Base-by-base conservation (phyloP, 2,888 invertebrate genomes). In the Agrilus biguttatus region DNA sequence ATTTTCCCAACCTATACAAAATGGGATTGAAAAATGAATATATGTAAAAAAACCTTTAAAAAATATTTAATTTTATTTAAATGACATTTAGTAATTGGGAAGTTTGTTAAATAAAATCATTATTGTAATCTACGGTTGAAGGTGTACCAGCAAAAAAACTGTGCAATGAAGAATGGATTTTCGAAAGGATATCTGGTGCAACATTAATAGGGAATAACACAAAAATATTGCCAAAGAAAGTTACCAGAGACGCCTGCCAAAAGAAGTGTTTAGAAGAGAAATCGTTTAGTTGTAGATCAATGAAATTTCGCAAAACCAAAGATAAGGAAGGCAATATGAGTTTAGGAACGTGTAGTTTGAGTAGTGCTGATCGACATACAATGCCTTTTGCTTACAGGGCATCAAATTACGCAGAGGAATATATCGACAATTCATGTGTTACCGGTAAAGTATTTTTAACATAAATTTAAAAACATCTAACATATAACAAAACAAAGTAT, bases 391-490 rank as follows among this genome's bases (percentile, higher is more conserved):
- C 84, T 3, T 90, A 83, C 63, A 71, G 84, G 35, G 81, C 80
- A 5, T 78, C 83, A 2, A 77, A 77, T 56, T 78, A 77, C 54
- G 77, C 80, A 52, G 82, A 86, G 28, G 83, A 86, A 55, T 90
- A 90, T 61, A 75, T 89, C 53, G 87, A 88, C 62, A 86, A 83
- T 64, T 81, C 87, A 57, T 90, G 90, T 64, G 68, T 73, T 49
- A 75, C 77, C 73, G 52, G 50, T 51, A 47, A 41, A 19, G 14
- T 8, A 35, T 23, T 14, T 44, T 17, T 10, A 21, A 36, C 33
- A 10, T 33, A n/a, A 17, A 34, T 41, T 41, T 19, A 17, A 14
- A 14, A 21, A 42, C 1, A 23, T 23, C 17, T 17, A n/a, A n/a
- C n/a, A n/a, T n/a, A 17, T 17, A 17, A 17, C 17, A 17, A 17